These are phyloP conservation scores for Sipha maydis DNA, from an alignment of 2,888 invertebrate species.

Conservation along the genomic window DNA sequence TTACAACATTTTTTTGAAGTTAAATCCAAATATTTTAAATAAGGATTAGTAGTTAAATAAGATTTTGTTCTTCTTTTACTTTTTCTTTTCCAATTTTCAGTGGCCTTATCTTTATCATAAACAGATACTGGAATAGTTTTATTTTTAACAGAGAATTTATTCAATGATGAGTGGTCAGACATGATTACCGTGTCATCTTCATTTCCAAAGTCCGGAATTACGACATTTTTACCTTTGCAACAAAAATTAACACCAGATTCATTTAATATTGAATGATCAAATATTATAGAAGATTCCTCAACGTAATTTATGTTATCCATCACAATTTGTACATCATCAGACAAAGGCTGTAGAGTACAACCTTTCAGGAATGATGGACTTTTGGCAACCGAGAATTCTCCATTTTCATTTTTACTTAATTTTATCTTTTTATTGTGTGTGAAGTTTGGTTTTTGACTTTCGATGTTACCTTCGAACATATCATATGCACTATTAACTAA, in stretches of 20 bases:
- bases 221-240: too few species aligned
- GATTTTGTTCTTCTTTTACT: conserved; percentile 11
- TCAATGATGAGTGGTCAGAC: not conserved
- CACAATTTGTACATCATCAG: too few species aligned
- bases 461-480: too few species aligned
- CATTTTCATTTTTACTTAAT: too few species aligned
- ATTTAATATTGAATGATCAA: not conserved
- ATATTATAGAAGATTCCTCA: not conserved
- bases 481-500: not conserved
- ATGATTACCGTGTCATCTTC: not conserved
- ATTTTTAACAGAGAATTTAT: not conserved
- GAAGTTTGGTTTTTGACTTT: too few species aligned
- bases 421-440: too few species aligned
- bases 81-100: conserved; percentile 10
- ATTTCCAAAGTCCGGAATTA: too few species aligned
- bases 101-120: not conserved
- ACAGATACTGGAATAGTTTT: too few species aligned
- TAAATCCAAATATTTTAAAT: conserved; percentile 19
- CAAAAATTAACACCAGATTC: too few species aligned
- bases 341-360: not conserved
- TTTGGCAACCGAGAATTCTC: too few species aligned
- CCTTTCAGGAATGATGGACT: not conserved
- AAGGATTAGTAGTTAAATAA: not conserved
- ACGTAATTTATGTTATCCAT: not conserved
- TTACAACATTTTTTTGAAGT: not conserved